Evolutionary conservation across 2,797 vertebrate genomes (phyloP).

Genomic region (Syngnathus acus): DNA sequence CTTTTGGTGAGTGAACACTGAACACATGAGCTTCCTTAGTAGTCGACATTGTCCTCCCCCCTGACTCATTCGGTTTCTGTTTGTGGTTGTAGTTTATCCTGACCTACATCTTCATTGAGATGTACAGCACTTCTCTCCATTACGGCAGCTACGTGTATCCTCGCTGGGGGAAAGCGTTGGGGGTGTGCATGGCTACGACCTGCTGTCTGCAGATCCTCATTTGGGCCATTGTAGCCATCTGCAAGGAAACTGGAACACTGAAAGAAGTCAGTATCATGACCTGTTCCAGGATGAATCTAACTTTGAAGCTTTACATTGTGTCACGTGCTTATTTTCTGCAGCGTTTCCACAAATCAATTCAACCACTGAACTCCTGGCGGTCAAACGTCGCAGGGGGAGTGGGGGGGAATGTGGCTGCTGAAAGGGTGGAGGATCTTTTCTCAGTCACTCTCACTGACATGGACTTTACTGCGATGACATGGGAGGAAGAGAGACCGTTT

Average conservation of each 20-base stretch:
- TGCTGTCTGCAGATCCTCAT: slow-evolving; percentile 79
- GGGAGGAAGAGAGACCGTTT: slow-evolving; percentile 56
- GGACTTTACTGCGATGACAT: slow-evolving; percentile 58
- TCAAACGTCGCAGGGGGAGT: slow-evolving; percentile 47
- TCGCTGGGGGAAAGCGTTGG: slow-evolving; percentile 73
- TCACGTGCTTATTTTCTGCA: slow-evolving; percentile 31
- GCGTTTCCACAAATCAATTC: slow-evolving; percentile 74
- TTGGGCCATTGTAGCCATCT: slow-evolving; percentile 72
- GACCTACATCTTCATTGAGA: slow-evolving; percentile 77
- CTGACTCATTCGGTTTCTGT: slow-evolving; percentile 3
- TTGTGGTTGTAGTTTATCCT: slow-evolving; percentile 69
- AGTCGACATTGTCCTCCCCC: neutral
- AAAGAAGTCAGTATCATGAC: slow-evolving; percentile 66
- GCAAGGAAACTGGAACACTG: slow-evolving; percentile 73
- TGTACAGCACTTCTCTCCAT: slow-evolving; percentile 66
- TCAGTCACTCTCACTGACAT: slow-evolving; percentile 71
- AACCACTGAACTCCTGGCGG: slow-evolving; percentile 75
- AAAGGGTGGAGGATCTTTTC: slow-evolving; percentile 63
- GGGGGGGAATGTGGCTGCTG: slow-evolving; percentile 15
- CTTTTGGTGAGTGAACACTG: slow-evolving; percentile 66
- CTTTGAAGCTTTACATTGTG: neutral
- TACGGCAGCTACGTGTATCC: slow-evolving; percentile 74
- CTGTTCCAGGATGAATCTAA: neutral
- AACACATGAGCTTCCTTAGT: neutral
- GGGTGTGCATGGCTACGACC: slow-evolving; percentile 70